Base-by-base conservation (phyloP, 2,113 vertebrate species). In the Pachypanchax playfairii region DNA sequence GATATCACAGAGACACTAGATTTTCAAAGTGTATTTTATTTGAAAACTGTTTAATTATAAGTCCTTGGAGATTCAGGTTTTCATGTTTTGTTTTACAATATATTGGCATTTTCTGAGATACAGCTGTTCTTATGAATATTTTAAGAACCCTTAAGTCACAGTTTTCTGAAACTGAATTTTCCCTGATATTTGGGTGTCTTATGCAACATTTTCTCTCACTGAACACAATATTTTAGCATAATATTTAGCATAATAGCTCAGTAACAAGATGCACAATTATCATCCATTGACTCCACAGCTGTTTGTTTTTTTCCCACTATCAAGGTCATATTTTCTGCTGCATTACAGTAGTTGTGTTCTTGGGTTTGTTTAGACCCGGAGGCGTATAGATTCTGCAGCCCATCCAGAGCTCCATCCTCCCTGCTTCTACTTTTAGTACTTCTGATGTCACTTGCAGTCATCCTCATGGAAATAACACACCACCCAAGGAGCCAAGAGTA, bases 361-460 rank as follows among this genome's bases (percentile, higher is more conserved):
- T 28, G 50, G 44, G 46, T 69, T 57, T 70, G 43, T 83, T 83
- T 75, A 43, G 59, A 77, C 73, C 65, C 28, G 17, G 31, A 70
- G 75, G 60, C 77, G 26, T 46, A 7, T 39, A 20, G 47, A 62
- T 70, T 73, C 38, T 44, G 65, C 48, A 38, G 21, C 29, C 28
- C 20, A 53, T 56, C 56, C 38, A 49, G 39, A 47, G 53, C 50
- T 28, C 25, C 24, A 59, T 70, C 51, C 51, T 53, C 25, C n/a
- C 58, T 29, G 48, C 50, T 25, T 20, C 59, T 53, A 47, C 65
- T 70, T 78, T 80, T 54, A 63, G 42, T 57, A 14, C 65, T 38
- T 77, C 54, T 47, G 26, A 58, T 72, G 80, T 80, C 87, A 79
- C 57, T 13, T 41, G 70, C 33, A 65, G 63, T 84, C 75, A 81